Evolutionary conservation across 2,888 invertebrate genomes (phyloP).

Genomic region (Macrophya alboannulata): DNA sequence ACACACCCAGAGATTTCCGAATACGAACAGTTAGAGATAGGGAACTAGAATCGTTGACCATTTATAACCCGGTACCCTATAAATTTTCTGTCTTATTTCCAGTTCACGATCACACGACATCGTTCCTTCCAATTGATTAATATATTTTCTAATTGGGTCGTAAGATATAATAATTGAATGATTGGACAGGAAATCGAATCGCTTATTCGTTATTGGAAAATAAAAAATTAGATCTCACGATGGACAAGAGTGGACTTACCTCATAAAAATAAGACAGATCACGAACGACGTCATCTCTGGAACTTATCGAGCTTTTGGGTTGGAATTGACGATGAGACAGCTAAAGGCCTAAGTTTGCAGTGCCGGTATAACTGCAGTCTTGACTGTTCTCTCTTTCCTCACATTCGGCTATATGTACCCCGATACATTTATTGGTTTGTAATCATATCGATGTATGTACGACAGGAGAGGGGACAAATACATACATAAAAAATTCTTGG

Average conservation of each 20-base stretch:
- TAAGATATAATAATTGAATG: conserved; percentile 26
- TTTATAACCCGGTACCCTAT: neutral
- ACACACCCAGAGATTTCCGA: neutral
- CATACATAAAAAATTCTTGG: neutral
- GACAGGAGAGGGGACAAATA: neutral
- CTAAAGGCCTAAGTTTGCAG: neutral
- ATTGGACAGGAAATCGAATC: neutral
- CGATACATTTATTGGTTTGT: neutral
- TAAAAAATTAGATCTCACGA: neutral
- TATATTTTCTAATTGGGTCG: conserved; percentile 1
- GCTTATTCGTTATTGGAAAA: neutral
- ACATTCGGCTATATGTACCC: neutral
- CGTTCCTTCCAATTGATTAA: conserved; percentile 16
- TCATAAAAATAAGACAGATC: neutral
- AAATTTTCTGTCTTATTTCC: neutral
- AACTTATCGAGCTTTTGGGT: neutral
- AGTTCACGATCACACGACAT: neutral
- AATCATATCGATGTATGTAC: neutral
- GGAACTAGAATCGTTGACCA: neutral
- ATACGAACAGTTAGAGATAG: neutral
- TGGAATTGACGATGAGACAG: neutral
- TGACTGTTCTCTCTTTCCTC: neutral
- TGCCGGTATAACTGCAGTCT: neutral
- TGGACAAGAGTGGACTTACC: conserved; percentile 3
- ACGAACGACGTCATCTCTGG: neutral